Conservation (phyloP, 2,888 invertebrate species). For the Drosophila anomelani region DNA sequence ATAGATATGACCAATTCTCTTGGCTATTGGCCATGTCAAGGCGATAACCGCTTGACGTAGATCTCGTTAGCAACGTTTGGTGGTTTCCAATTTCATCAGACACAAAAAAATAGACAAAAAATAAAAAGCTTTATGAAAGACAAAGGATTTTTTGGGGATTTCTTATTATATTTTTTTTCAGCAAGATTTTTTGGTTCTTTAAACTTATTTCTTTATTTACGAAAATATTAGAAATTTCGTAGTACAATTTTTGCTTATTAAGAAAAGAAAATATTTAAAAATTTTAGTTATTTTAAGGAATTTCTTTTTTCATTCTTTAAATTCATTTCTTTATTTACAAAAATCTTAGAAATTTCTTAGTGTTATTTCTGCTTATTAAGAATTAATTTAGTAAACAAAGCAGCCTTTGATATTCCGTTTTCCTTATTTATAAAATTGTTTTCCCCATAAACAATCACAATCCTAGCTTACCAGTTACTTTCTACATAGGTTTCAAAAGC, state of each 20-base stretch:
- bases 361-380: too few relatives aligned
- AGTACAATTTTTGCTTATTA: background rate
- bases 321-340: too few relatives aligned
- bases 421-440: background rate
- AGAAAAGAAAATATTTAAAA: background rate
- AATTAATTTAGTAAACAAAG: too few relatives aligned
- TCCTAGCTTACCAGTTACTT: background rate
- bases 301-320: too few relatives aligned
- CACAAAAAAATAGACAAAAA: background rate
- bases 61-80: constrained; percentile 9
- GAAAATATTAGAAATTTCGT: background rate
- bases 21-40: constrained; percentile 10
- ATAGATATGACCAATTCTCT: constrained; percentile 47
- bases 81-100: constrained; percentile 15
- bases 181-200: background rate
- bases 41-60: constrained; percentile 46
- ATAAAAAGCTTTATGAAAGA: background rate
- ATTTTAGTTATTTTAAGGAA: too few relatives aligned
- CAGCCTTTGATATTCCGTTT: background rate
- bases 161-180: background rate
- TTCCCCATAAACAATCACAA: background rate
- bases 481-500: background rate
- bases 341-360: too few relatives aligned
- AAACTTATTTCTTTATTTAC: background rate
- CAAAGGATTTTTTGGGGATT: background rate